phyloP scores from a whole-genome alignment of 2,113 vertebrate genomes.

The Burhinus bistriatus region DNA sequence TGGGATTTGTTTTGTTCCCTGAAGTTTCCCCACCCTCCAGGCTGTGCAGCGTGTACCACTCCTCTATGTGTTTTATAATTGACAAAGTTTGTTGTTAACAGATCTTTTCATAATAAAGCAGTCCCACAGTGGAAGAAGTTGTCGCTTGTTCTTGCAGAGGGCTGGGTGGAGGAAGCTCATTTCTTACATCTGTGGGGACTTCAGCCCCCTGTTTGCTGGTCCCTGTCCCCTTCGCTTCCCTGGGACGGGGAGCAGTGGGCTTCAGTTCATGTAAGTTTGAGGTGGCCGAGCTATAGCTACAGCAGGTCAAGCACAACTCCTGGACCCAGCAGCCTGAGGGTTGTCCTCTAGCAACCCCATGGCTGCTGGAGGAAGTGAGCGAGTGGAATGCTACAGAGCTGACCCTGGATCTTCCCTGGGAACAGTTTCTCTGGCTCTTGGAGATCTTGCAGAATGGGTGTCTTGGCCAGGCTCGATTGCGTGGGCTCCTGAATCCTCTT shows the following conservation, averaged over 20 bases:
- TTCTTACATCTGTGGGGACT: not conserved
- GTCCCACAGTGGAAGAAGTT: not conserved
- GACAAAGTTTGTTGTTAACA: not conserved
- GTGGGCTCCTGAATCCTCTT: not conserved
- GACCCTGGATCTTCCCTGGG: not conserved
- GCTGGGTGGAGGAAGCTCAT: not conserved
- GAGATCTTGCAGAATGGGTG: not conserved
- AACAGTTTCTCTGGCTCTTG: not conserved
- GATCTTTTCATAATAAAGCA: conserved; percentile 41
- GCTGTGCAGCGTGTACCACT: accelerated
- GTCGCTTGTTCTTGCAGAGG: not conserved
- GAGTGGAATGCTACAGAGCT: not conserved
- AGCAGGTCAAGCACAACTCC: not conserved
- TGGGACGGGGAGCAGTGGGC: accelerated
- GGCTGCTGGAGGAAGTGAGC: not conserved
- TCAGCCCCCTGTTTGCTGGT: not conserved
- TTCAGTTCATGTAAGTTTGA: not conserved
- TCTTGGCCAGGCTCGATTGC: not conserved
- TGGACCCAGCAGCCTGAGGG: not conserved
- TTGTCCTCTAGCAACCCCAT: too few relatives aligned
- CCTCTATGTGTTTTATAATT: not conserved
- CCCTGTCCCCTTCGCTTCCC: not conserved
- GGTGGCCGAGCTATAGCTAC: not conserved
- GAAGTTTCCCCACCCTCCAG: not conserved
- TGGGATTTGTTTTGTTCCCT: not conserved